Evolutionary conservation across 2,888 invertebrate genomes (phyloP).

Genomic region (Andrena fulva): DNA sequence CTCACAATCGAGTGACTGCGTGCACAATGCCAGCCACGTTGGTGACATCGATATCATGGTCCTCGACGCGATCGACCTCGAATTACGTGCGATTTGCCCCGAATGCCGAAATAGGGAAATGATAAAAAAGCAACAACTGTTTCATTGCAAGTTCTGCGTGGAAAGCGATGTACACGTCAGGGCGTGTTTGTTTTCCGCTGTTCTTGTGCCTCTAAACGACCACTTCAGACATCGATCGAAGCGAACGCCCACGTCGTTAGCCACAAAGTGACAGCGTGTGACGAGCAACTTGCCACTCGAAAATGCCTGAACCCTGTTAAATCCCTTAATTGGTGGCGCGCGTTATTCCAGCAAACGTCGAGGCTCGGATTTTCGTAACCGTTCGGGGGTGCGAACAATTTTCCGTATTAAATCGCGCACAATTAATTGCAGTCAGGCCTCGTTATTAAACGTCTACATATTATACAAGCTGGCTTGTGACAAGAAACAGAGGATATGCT

Average conservation of each 20-base stretch:
- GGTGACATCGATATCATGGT: conserved; percentile 24
- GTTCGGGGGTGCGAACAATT: background rate
- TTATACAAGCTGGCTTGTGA: too few species aligned
- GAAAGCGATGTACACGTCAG: conserved; percentile 1
- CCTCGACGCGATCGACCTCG: conserved; percentile 27
- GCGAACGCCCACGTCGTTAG: conserved; percentile 47
- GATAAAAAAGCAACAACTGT: conserved; percentile 38
- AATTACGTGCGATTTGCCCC: conserved; percentile 34
- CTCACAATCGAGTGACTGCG: conserved; percentile 8
- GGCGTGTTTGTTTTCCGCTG: conserved; percentile 42
- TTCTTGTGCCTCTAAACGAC: conserved; percentile 53
- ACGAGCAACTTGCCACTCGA: conserved; percentile 60
- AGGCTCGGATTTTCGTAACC: background rate
- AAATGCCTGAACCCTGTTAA: conserved; percentile 41
- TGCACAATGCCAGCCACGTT: conserved; percentile 10
- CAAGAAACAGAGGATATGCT: too few species aligned
- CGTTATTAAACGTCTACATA: background rate
- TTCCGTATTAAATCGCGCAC: background rate
- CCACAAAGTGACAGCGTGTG: conserved; percentile 56
- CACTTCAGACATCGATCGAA: conserved; percentile 59
- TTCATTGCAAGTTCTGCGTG: conserved; percentile 15
- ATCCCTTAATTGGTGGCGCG: conserved; percentile 50
- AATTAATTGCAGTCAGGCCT: conserved; percentile 21
- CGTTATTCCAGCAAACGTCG: conserved; percentile 31
- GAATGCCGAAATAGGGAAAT: conserved; percentile 39